phyloP scores from a whole-genome alignment of 1,140 invertebrate species.

The Drosophila jambulina region DNA sequence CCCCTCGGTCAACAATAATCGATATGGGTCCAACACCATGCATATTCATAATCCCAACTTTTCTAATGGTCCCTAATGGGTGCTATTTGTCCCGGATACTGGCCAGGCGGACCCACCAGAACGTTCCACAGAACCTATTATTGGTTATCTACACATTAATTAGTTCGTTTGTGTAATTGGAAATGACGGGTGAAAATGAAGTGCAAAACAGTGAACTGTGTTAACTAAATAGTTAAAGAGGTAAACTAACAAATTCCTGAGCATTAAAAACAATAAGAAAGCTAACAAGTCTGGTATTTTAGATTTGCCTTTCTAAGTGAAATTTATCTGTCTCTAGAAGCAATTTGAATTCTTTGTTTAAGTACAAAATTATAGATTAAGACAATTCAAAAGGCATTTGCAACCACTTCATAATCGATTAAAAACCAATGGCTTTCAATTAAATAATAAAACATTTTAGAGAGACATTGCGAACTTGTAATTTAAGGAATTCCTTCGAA shows the following conservation, averaged over 20 bases:
- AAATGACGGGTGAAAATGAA: slow-evolving; percentile 23
- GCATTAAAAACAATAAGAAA: neutral
- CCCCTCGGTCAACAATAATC: slow-evolving; percentile 20
- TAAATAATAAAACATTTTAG: neutral
- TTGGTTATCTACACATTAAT: slow-evolving; percentile 13
- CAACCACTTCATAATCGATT: neutral
- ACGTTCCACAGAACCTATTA: slow-evolving; percentile 22
- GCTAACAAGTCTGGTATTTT: neutral
- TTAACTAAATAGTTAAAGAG: neutral
- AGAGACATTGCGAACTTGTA: neutral
- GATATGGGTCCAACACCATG: slow-evolving; percentile 6
- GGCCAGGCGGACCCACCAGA: slow-evolving; percentile 9
- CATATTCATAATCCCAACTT: slow-evolving; percentile 30
- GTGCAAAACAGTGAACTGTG: slow-evolving; percentile 11
- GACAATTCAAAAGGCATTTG: neutral
- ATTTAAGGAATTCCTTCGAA: neutral
- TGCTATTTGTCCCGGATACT: slow-evolving; percentile 42
- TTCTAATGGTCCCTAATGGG: slow-evolving; percentile 40
- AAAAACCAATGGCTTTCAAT: neutral
- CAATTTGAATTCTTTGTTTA: neutral
- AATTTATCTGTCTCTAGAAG: neutral
- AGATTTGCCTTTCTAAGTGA: neutral
- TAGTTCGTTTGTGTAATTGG: slow-evolving; percentile 11
- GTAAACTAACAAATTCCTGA: neutral
- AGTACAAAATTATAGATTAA: neutral